Base-by-base conservation (phyloP, 2,797 vertebrate genomes). In the Octomys mimax region DNA sequence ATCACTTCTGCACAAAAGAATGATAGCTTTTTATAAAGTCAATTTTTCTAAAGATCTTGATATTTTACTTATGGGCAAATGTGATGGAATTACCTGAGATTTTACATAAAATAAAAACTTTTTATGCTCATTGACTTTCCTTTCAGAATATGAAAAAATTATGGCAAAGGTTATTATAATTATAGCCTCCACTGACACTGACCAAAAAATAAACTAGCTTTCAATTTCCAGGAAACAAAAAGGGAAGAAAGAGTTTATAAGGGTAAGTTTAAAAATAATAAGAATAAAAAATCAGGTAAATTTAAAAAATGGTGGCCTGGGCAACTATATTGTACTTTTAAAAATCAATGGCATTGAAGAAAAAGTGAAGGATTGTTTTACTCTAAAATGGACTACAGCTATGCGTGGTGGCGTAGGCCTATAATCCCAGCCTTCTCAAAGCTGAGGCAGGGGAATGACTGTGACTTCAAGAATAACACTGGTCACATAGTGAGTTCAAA, bases 161-260 rank as follows among this genome's bases (percentile, higher is more conserved):
- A 88, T 9, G 52, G 62, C 46, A 78, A 91, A 89, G 14, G 31
- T 9, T 89, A 91, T 66, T 95, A 81, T 71, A 71, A 64, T 49
- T 52, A 33, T 52, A 52, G 24, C 10, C 6, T 85, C 46, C 31
- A 61, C 28, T 36, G 68, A 92, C 33, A 82, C 26, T 91, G 70
- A 79, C 26, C 49, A 96, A 95, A 95, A 95, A 92, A 71, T 87
- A 92, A 81, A 22, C 18, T 64, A 87, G 59, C 22, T 85, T 94
- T 57, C 28, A 52, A 57, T 92, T 97, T 87, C 89, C 0, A 68
- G 66, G 39, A 95, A 89, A 93, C 77, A 24, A 36, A 82, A 83
- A 26, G 6, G 33, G 70, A 77, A 39, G 26, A 87, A 28, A 77
- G 24, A 46, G 31, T 77, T 94, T 49, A 79, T 75, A 93, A 70